Evolutionary conservation across 2,888 invertebrate genomes (phyloP).

Genomic region (Bombyx huttoni): DNA sequence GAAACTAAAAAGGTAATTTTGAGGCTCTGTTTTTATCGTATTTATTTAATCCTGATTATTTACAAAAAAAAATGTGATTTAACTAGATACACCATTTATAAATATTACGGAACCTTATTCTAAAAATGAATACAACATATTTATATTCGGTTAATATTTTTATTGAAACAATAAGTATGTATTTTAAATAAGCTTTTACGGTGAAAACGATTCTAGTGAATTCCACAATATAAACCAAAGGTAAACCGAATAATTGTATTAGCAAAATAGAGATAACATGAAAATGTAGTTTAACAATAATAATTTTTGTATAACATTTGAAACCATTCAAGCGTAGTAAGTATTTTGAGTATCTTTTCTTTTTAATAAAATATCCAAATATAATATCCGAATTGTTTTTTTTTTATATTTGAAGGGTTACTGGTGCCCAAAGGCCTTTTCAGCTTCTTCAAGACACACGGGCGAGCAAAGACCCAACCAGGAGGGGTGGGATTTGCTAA

Average conservation of each 20-base stretch:
- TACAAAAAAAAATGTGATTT: too few species aligned
- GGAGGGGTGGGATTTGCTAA: too few species aligned
- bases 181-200: not conserved
- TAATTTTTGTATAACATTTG: not conserved
- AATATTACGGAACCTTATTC: not conserved
- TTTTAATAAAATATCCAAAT: too few species aligned
- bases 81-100: not conserved
- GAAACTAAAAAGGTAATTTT: too few species aligned
- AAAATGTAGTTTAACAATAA: not conserved
- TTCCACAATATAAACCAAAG: constrained; percentile 8
- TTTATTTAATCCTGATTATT: too few species aligned
- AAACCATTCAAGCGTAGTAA: not conserved
- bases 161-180: not conserved
- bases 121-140: not conserved
- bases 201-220: not conserved
- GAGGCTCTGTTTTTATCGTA: too few species aligned
- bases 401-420: too few species aligned
- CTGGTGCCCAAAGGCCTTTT: too few species aligned
- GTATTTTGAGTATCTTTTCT: too few species aligned
- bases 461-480: too few species aligned
- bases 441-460: too few species aligned
- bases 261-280: not conserved
- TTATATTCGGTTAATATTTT: not conserved
- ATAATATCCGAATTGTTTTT: too few species aligned
- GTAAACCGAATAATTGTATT: not conserved